These are phyloP conservation scores for Stegodyphus mimosarum DNA, from an alignment of 1,140 invertebrate species.

Conservation along the genomic window DNA sequence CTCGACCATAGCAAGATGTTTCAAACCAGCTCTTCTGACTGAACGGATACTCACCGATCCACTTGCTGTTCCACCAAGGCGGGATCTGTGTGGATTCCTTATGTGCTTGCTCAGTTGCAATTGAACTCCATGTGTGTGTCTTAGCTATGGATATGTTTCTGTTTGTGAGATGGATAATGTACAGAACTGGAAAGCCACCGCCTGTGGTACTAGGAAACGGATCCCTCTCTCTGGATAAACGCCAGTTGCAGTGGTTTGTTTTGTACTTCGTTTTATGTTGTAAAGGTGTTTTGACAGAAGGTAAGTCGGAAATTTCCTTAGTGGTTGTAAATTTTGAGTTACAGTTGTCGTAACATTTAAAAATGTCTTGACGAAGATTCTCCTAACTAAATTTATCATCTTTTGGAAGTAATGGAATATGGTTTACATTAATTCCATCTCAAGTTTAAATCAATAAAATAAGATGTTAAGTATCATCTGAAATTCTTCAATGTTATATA, in stretches of 20 bases:
- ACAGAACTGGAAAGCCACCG: constrained; percentile 31
- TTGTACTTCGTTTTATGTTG: constrained; percentile 21
- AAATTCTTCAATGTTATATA: too few relatives aligned
- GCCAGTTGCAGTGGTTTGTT: constrained; percentile 16
- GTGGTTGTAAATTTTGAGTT: too few relatives aligned
- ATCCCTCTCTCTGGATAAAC: not conserved
- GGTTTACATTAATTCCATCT: too few relatives aligned
- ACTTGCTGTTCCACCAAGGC: not conserved
- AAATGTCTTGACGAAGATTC: too few relatives aligned
- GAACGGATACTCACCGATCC: not conserved
- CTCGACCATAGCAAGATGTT: constrained; percentile 30
- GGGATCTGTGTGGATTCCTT: not conserved
- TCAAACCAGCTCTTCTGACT: not conserved
- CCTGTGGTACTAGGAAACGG: not conserved
- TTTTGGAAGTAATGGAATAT: too few relatives aligned
- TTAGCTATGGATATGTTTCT: constrained; percentile 1
- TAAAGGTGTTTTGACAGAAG: constrained; percentile 3
- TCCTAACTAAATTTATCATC: too few relatives aligned
- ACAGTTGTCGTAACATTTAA: too few relatives aligned
- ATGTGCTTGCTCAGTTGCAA: not conserved
- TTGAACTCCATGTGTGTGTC: not conserved
- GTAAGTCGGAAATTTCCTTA: not conserved
- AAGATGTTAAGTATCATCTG: too few relatives aligned
- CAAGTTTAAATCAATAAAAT: too few relatives aligned
- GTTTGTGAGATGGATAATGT: constrained; percentile 11